Percentiles rank a stretch among this genome's conserved stretches.
Evolutionary conservation across 2,797 vertebrate species (phyloP).

Genomic region (Argentina silus): DNA sequence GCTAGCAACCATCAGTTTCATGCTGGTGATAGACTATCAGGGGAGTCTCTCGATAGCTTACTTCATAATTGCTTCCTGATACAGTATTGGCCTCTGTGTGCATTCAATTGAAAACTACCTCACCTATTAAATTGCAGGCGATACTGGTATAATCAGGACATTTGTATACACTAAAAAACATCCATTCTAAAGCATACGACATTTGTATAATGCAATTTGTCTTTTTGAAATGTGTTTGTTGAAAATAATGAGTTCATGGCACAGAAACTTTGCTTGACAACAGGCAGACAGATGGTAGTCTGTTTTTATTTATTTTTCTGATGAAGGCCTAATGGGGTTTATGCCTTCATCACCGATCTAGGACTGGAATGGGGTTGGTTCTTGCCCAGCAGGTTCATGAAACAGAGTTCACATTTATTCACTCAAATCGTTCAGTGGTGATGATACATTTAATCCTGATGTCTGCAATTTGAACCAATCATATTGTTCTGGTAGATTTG

Average conservation of each 20-base stretch:
- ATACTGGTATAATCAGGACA: conserved; percentile 33
- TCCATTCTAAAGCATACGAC: conserved; percentile 41
- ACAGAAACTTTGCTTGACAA: neutral
- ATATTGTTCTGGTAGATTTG: neutral
- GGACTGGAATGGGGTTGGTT: neutral
- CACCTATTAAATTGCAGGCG: conserved; percentile 58
- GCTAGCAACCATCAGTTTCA: conserved; percentile 49
- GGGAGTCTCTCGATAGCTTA: conserved; percentile 64
- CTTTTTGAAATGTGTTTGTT: conserved; percentile 25
- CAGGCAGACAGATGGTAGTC: neutral
- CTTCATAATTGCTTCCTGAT: conserved; percentile 71
- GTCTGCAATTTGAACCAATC: neutral
- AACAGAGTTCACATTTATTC: neutral
- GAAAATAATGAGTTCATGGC: conserved; percentile 23
- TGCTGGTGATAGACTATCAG: conserved; percentile 57
- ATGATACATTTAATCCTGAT: neutral
- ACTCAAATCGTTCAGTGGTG: neutral
- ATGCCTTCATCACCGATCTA: neutral
- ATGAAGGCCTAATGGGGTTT: neutral
- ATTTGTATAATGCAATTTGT: conserved; percentile 44
- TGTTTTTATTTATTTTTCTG: neutral
- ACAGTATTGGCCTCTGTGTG: conserved; percentile 49
- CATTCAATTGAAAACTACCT: conserved; percentile 43
- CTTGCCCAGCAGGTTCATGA: neutral
- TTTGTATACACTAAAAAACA: conserved; percentile 43